These are phyloP conservation scores for Sinocyclocheilus grahami DNA, from an alignment of 2,113 vertebrate genomes.

Conservation along the genomic window DNA sequence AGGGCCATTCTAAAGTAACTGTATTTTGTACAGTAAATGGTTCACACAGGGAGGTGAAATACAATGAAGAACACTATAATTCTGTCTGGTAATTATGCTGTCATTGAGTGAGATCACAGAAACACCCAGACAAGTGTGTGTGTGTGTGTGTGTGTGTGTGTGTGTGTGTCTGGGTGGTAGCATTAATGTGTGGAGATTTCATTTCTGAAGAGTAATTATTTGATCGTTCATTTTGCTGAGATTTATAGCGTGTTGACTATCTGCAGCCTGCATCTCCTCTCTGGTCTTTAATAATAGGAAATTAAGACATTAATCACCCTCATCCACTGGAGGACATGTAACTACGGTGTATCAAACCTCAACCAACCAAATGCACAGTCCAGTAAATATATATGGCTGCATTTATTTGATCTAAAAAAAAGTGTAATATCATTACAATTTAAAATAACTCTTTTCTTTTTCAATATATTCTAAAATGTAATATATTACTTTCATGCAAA, in stretches of 20 bases:
- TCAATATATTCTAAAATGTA: neutral
- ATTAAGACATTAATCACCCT: slow-evolving; percentile 99
- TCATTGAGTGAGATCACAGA: slow-evolving; percentile 33
- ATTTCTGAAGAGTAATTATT: slow-evolving; percentile 99
- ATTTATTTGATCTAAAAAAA: neutral
- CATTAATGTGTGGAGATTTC: slow-evolving; percentile 98
- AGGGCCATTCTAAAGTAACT: slow-evolving; percentile 15
- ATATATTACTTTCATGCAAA: neutral
- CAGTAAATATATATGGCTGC: neutral
- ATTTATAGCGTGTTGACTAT: slow-evolving; percentile 97
- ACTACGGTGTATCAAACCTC: neutral
- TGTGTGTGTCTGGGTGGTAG: slow-evolving; percentile 77
- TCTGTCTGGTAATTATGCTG: slow-evolving; percentile 36
- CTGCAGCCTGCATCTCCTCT: slow-evolving; percentile 93
- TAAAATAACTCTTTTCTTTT: neutral
- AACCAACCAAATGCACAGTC: neutral
- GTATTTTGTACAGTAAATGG: slow-evolving; percentile 30
- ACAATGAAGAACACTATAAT: slow-evolving; percentile 7
- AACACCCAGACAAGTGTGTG: slow-evolving; percentile 1
- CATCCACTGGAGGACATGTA: slow-evolving; percentile 72
- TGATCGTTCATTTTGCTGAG: slow-evolving; percentile 96
- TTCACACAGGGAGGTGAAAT: slow-evolving; percentile 1
- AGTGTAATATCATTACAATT: neutral
- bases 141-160: no score
- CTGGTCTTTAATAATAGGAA: slow-evolving; percentile 98